Percentiles rank a stretch among this genome's conserved stretches.
phyloP scores from a whole-genome alignment of 1,140 invertebrate genomes.

The Heliconius hewitsoni region DNA sequence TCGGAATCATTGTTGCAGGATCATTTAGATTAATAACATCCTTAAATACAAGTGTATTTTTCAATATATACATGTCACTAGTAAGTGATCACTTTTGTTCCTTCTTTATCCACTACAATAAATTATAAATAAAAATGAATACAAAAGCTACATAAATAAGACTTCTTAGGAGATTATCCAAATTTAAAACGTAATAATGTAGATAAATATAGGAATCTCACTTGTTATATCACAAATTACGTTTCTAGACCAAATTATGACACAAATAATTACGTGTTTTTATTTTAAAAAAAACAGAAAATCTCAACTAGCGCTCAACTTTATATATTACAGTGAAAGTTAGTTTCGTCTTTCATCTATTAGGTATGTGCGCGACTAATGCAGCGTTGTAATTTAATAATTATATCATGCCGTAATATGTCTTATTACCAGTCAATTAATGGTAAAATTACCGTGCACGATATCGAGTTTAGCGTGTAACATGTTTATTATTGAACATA shows the following conservation, averaged over 20 bases:
- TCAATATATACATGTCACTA: too few species aligned
- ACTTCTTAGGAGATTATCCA: too few species aligned
- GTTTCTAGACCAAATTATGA: background rate
- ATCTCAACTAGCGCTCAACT: background rate
- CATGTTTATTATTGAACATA: slow-evolving; percentile 14
- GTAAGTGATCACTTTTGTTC: too few species aligned
- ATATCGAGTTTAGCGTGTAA: background rate
- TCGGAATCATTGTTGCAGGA: too few species aligned
- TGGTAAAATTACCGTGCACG: slow-evolving; percentile 14
- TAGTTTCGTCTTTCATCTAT: slow-evolving; percentile 27
- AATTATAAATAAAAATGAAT: too few species aligned
- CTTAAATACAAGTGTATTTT: too few species aligned
- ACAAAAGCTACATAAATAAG: too few species aligned
- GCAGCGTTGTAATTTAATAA: background rate
- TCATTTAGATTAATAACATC: too few species aligned
- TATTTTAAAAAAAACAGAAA: background rate
- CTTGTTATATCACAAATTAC: background rate
- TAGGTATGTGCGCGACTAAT: slow-evolving; percentile 25
- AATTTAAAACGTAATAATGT: background rate
- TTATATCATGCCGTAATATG: slow-evolving; percentile 18
- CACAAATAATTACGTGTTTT: background rate
- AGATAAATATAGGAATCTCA: background rate
- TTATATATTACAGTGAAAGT: slow-evolving; percentile 15
- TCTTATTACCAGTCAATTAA: slow-evolving; percentile 14
- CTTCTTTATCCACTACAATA: too few species aligned